phyloP scores from a whole-genome alignment of 2,797 vertebrate genomes.

The Agapornis canus region DNA sequence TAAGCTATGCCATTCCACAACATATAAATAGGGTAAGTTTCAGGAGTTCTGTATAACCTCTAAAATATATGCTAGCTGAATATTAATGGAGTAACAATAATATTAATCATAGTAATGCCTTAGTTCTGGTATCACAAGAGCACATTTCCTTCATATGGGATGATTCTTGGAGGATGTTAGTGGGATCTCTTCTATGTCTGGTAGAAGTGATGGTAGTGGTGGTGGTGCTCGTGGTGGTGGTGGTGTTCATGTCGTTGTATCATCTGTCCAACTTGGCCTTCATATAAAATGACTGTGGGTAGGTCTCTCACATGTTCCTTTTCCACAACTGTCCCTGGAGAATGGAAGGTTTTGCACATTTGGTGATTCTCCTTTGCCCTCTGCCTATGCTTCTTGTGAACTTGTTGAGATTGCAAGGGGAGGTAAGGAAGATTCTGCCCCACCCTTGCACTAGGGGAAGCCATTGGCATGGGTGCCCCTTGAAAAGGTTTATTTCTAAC shows the following conservation, averaged over 20 bases:
- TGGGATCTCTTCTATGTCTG: constrained; percentile 85
- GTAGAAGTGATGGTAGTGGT: constrained; percentile 99
- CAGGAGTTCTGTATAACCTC: constrained; percentile 74
- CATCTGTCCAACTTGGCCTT: constrained; percentile 89
- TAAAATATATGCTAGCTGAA: constrained; percentile 76
- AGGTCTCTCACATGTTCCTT: constrained; percentile 91
- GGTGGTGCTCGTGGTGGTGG: constrained; percentile 97
- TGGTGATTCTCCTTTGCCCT: constrained; percentile 87
- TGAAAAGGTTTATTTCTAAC: constrained; percentile 81
- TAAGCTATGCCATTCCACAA: constrained; percentile 70
- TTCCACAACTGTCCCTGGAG: constrained; percentile 81
- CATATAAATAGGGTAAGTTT: constrained; percentile 79
- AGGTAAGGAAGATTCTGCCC: constrained; percentile 82
- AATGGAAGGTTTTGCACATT: constrained; percentile 83
- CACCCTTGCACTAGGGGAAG: constrained; percentile 80
- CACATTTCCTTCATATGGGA: constrained; percentile 66
- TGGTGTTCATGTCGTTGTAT: constrained; percentile 97
- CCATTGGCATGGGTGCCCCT: constrained; percentile 69
- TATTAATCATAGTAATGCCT: constrained; percentile 73
- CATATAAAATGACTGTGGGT: constrained; percentile 90
- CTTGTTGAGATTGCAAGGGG: constrained; percentile 84
- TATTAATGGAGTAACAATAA: constrained; percentile 78
- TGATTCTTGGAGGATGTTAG: neutral
- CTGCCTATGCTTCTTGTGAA: constrained; percentile 94
- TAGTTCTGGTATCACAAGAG: constrained; percentile 47